A percentile compares a stretch with the other conserved stretches of the same genome.
phyloP scores from a whole-genome alignment of 2,113 vertebrate species.

The Artemisiospiza belli region DNA sequence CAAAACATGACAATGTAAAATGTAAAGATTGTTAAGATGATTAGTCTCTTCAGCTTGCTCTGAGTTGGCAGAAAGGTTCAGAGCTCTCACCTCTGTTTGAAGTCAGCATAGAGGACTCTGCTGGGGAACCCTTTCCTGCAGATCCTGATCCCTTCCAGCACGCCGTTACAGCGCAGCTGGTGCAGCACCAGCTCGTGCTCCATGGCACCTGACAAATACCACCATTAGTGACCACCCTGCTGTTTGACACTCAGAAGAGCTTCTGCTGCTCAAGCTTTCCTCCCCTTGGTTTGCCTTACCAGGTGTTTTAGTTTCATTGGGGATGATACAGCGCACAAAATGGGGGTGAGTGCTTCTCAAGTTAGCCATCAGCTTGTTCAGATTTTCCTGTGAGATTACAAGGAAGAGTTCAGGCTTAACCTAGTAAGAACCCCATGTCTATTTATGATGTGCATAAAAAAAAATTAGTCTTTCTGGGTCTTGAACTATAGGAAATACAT shows the following conservation, averaged over 20 bases:
- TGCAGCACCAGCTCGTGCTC: constrained; percentile 87
- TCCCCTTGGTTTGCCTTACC: constrained; percentile 67
- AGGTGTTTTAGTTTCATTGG: constrained; percentile 94
- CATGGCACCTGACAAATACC: constrained; percentile 76
- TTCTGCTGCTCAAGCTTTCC: neutral
- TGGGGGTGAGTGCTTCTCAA: neutral
- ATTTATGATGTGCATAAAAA: too few relatives aligned
- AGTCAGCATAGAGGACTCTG: constrained; percentile 75
- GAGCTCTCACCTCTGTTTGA: constrained; percentile 73
- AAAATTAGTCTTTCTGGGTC: too few relatives aligned
- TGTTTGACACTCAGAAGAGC: neutral
- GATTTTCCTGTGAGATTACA: constrained; percentile 79
- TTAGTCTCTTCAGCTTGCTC: neutral
- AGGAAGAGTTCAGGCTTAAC: too few relatives aligned
- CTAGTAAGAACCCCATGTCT: too few relatives aligned
- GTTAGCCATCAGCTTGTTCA: constrained; percentile 75
- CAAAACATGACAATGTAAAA: neutral
- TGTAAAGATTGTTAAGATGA: neutral
- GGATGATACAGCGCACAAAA: constrained; percentile 82
- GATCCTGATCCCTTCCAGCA: constrained; percentile 47
- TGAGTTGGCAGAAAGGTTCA: neutral
- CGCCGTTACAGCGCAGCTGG: constrained; percentile 40
- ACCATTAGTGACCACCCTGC: neutral
- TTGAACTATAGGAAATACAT: too few relatives aligned
- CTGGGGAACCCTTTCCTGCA: constrained; percentile 40